Evolutionary conservation across 2,797 vertebrate species (phyloP).

Genomic region (Parotocinclus haroldoi): DNA sequence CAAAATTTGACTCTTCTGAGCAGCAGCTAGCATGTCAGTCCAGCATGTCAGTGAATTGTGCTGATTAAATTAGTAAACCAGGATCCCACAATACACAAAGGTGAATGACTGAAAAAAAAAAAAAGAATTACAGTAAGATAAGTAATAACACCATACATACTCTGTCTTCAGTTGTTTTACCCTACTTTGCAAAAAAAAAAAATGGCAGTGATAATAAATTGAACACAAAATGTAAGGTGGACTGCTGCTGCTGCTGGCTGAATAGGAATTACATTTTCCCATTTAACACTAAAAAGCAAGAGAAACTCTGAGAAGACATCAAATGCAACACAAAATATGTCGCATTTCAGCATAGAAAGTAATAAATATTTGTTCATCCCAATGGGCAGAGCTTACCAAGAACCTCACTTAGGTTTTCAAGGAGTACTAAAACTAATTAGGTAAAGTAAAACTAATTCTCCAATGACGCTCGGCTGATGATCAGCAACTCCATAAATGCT

Average conservation of each 20-base stretch:
- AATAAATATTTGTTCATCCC: constrained; percentile 90
- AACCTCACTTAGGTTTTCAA: constrained; percentile 77
- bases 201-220: constrained; percentile 82
- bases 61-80: constrained; percentile 99
- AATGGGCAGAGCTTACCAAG: constrained; percentile 76
- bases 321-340: constrained; percentile 66
- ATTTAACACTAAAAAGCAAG: constrained; percentile 67
- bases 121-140: constrained; percentile 92
- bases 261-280: constrained; percentile 59
- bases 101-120: constrained; percentile 79
- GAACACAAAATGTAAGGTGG: constrained; percentile 66
- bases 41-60: constrained; percentile 99
- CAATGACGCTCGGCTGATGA: too few species aligned
- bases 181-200: constrained; percentile 78
- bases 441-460: too few species aligned
- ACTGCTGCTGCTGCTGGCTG: constrained; percentile 76
- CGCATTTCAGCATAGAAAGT: constrained; percentile 78
- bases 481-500: too few species aligned
- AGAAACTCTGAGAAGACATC: constrained; percentile 72
- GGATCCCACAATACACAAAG: constrained; percentile 96
- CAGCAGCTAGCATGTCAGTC: constrained; percentile 99
- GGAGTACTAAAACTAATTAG: constrained; percentile 69
- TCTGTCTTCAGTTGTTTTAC: constrained; percentile 73
- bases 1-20: constrained; percentile 90
- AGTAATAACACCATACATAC: constrained; percentile 88